These are phyloP conservation scores for Ochropleura plecta DNA, from an alignment of 2,888 invertebrate species.

Conservation along the genomic window DNA sequence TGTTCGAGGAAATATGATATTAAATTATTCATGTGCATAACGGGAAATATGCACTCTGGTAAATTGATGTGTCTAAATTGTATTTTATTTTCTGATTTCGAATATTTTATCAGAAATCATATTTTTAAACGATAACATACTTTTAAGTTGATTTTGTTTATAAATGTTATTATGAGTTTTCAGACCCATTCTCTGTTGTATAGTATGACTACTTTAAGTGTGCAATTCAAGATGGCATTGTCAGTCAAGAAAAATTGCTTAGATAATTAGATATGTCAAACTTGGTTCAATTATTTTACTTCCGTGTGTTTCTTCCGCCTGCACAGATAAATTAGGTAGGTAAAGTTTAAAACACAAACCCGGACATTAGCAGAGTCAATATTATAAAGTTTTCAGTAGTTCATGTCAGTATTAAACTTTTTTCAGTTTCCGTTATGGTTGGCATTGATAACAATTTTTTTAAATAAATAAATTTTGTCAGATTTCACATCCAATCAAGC, in stretches of 20 bases:
- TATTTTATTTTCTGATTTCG: conserved; percentile 5
- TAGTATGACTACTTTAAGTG: too few relatives aligned
- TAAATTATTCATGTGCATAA: conserved; percentile 13
- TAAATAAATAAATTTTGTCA: neutral
- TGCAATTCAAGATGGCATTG: too few relatives aligned
- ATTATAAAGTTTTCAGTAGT: neutral
- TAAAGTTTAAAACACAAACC: neutral
- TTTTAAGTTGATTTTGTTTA: neutral
- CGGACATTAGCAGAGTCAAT: neutral
- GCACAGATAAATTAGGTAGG: too few relatives aligned
- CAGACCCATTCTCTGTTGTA: too few relatives aligned
- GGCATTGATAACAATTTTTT: too few relatives aligned
- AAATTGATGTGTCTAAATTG: conserved; percentile 1
- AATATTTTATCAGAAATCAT: neutral
- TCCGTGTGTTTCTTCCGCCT: too few relatives aligned
- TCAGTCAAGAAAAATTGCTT: too few relatives aligned
- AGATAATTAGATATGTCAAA: too few relatives aligned
- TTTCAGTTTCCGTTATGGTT: too few relatives aligned
- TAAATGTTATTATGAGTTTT: neutral
- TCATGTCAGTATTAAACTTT: neutral
- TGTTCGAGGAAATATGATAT: conserved; percentile 9
- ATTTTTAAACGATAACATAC: neutral
- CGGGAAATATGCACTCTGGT: conserved; percentile 11
- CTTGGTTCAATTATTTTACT: too few relatives aligned
- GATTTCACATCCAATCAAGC: neutral